Evolutionary conservation across 2,888 invertebrate genomes (phyloP).

Genomic region (Cerceris rybyensis): DNA sequence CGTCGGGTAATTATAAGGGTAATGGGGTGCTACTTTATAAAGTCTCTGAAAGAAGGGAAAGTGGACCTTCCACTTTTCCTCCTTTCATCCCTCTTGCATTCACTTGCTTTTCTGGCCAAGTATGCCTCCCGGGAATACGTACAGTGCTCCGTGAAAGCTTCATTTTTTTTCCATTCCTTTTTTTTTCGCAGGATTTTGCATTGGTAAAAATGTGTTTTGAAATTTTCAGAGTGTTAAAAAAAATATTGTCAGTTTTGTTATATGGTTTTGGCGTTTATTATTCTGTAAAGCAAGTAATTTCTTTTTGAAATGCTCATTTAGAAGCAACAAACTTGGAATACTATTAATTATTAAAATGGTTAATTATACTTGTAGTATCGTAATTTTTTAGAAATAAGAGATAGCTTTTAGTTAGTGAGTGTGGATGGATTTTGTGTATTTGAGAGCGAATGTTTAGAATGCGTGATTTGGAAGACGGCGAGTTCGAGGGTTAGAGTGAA

Average conservation of each 20-base stretch:
- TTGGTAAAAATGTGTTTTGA: conserved; percentile 43
- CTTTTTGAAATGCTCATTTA: not conserved
- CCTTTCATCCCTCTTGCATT: conserved; percentile 33
- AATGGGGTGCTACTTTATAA: conserved; percentile 52
- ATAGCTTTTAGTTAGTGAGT: no score
- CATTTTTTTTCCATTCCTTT: conserved; percentile 1
- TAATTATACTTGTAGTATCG: no score
- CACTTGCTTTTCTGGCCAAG: conserved; percentile 47
- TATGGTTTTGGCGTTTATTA: no score
- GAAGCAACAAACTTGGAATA: no score
- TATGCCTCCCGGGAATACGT: conserved; percentile 43
- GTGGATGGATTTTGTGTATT: no score
- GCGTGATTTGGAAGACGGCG: no score
- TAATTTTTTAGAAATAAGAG: no score
- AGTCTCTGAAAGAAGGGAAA: conserved; percentile 33
- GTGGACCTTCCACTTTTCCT: conserved; percentile 42
- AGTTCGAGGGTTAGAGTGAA: no score
- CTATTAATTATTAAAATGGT: no score
- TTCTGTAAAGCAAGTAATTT: not conserved
- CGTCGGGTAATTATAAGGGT: conserved; percentile 54
- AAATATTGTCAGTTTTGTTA: not conserved
- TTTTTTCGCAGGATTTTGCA: conserved; percentile 19
- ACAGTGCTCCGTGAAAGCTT: conserved; percentile 43
- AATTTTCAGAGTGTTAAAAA: not conserved
- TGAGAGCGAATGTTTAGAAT: no score